phyloP scores from a whole-genome alignment of 2,888 invertebrate species.

The Torymus aiolomorphi region DNA sequence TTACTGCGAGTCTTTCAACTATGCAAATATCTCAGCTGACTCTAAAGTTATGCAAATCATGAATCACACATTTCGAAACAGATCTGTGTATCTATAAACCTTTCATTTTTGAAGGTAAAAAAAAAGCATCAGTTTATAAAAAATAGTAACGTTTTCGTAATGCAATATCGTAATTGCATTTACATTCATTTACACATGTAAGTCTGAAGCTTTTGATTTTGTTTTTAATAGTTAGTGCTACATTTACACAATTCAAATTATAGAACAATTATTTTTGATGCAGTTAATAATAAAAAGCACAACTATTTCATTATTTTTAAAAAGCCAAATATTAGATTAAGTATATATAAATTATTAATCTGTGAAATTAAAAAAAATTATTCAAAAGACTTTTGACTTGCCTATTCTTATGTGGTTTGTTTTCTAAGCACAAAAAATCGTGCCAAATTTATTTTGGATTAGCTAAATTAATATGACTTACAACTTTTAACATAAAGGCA shows the following conservation, averaged over 20 bases:
- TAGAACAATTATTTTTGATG: constrained; percentile 11
- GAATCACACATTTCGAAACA: constrained; percentile 27
- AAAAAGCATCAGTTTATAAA: constrained; percentile 4
- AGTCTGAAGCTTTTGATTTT: constrained; percentile 37
- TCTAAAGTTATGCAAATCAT: constrained; percentile 35
- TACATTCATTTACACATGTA: constrained; percentile 29
- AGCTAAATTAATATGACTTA: constrained; percentile 9
- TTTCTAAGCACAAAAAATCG: constrained; percentile 32
- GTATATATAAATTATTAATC: constrained; percentile 6
- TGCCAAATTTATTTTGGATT: constrained; percentile 43
- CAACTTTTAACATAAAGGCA: constrained; percentile 5
- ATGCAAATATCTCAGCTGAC: constrained; percentile 29
- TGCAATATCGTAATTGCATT: constrained; percentile 32
- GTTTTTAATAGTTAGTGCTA: constrained; percentile 15
- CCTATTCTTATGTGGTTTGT: constrained; percentile 10
- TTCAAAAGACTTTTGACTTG: background rate
- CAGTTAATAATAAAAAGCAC: constrained; percentile 26
- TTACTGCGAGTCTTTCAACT: constrained; percentile 54
- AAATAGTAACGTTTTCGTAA: constrained; percentile 18
- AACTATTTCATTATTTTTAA: constrained; percentile 14
- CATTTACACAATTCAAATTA: constrained; percentile 1
- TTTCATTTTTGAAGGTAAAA: constrained; percentile 22
- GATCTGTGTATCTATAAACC: constrained; percentile 25
- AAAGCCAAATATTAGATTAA: constrained; percentile 52
- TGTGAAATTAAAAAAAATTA: background rate